These are phyloP conservation scores for Leptinotarsa juncta DNA, from an alignment of 2,888 invertebrate species.

Conservation along the genomic window DNA sequence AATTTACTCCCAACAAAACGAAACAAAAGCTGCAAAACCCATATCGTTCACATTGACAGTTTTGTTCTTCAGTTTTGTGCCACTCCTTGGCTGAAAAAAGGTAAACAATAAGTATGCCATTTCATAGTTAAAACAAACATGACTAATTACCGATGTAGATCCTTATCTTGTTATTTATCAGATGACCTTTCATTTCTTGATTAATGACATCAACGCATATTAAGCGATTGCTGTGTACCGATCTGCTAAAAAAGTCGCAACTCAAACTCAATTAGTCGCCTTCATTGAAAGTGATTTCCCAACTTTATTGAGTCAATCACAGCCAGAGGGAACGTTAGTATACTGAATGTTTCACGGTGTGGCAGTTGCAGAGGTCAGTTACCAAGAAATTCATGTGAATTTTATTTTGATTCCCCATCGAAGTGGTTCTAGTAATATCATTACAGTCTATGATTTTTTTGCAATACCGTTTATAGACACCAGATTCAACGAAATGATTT, in stretches of 20 bases:
- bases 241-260: slow-evolving; percentile 2
- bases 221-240: slow-evolving; percentile 3
- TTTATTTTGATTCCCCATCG: background rate
- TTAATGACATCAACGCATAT: slow-evolving; percentile 23
- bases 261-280: slow-evolving; percentile 13
- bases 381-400: background rate
- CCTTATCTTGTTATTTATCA: slow-evolving; percentile 15
- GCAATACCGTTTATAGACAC: no score
- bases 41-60: no score
- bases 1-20: no score
- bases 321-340: slow-evolving; percentile 2
- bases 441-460: background rate
- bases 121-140: slow-evolving; percentile 8
- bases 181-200: slow-evolving; percentile 21
- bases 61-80: background rate
- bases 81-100: background rate
- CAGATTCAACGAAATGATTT: no score
- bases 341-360: background rate
- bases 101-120: background rate
- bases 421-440: background rate
- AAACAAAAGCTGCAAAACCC: no score
- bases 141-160: slow-evolving; percentile 19
- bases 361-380: background rate
- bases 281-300: slow-evolving; percentile 8
- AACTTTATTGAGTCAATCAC: slow-evolving; percentile 14